Evolutionary conservation across 2,113 vertebrate species (phyloP).

Genomic region (Tretioscincus oriximinensis): DNA sequence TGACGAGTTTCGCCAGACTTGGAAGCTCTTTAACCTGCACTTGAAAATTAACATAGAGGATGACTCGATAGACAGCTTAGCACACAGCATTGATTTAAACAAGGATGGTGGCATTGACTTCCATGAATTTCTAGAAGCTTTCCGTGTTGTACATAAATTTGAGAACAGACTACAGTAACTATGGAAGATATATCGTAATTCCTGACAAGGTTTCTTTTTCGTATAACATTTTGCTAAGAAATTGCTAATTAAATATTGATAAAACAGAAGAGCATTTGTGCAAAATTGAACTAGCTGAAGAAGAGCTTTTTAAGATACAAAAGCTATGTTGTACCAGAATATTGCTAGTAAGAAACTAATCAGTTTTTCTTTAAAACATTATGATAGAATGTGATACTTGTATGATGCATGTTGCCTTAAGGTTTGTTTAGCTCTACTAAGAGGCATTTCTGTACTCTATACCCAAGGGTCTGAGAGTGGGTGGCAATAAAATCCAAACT

Average conservation of each 20-base stretch:
- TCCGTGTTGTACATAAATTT: slow-evolving; percentile 88
- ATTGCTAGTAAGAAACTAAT: not conserved
- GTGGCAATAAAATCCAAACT: too few relatives aligned
- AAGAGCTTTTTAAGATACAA: not conserved
- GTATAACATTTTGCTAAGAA: not conserved
- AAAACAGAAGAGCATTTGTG: not conserved
- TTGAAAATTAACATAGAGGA: slow-evolving; percentile 76
- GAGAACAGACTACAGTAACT: slow-evolving; percentile 60
- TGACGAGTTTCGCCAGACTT: slow-evolving; percentile 90
- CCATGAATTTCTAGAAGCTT: slow-evolving; percentile 94
- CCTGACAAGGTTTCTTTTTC: not conserved
- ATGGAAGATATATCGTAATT: slow-evolving; percentile 7
- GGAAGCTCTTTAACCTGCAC: slow-evolving; percentile 90
- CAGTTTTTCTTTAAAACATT: too few relatives aligned
- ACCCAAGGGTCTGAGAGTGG: too few relatives aligned
- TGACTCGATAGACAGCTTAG: slow-evolving; percentile 81
- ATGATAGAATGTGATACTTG: too few relatives aligned
- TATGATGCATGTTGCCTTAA: too few relatives aligned
- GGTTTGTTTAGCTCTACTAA: too few relatives aligned
- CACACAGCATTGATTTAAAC: slow-evolving; percentile 89
- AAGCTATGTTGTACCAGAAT: not conserved
- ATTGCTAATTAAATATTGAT: accelerated
- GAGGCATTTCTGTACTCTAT: too few relatives aligned
- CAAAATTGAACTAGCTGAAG: not conserved
- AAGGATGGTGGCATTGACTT: slow-evolving; percentile 96